Conservation (phyloP, 2,888 invertebrate genomes). For the Sipha maydis region DNA sequence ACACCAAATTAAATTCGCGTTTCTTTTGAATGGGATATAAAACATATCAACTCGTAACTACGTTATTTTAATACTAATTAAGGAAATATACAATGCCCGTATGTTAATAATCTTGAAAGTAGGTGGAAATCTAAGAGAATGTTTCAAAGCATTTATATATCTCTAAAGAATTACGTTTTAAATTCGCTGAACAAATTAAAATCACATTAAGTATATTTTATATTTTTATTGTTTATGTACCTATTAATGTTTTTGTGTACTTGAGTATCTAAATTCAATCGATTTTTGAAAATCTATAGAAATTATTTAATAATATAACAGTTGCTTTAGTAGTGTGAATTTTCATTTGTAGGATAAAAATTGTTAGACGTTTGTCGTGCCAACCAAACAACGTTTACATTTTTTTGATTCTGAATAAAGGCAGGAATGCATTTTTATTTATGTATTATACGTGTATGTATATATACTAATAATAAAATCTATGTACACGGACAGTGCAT, state of each 20-base stretch:
- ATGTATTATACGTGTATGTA: background rate
- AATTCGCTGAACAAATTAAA: no score
- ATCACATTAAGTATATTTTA: no score
- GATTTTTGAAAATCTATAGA: no score
- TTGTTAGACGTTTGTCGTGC: background rate
- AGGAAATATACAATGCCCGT: constrained; percentile 6
- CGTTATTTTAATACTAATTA: constrained; percentile 1
- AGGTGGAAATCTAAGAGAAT: background rate
- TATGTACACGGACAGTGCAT: background rate
- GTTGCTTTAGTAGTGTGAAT: no score
- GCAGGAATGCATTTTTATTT: background rate
- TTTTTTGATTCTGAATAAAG: background rate
- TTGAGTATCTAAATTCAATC: no score
- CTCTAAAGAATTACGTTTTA: background rate
- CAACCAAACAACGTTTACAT: background rate
- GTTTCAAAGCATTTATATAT: background rate
- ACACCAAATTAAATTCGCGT: background rate
- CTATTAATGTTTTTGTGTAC: no score
- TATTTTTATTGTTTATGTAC: no score
- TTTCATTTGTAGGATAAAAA: no score
- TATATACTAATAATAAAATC: background rate
- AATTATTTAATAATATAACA: no score
- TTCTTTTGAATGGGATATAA: background rate
- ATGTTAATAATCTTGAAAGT: background rate
- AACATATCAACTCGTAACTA: background rate